These are phyloP conservation scores for Tragelaphus imberbis DNA, from an alignment of 2,113 vertebrate species.

Conservation along the genomic window DNA sequence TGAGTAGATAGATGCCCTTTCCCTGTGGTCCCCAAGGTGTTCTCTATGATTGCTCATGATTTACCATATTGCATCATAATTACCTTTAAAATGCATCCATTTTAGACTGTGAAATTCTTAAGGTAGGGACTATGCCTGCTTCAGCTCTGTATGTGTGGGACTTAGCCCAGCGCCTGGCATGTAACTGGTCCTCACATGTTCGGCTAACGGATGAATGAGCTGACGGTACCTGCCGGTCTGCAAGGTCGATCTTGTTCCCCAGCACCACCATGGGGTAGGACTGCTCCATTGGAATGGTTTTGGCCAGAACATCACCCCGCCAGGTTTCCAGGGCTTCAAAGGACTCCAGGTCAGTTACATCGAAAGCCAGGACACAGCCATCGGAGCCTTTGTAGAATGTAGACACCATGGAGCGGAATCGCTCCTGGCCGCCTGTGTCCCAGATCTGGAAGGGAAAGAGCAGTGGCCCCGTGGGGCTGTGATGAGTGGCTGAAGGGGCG, in stretches of 20 bases:
- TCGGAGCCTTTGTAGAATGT: constrained; percentile 87
- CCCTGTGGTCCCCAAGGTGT: neutral
- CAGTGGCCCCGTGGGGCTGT: neutral
- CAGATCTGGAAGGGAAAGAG: constrained; percentile 79
- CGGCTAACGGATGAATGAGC: neutral
- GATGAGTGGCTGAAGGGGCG: neutral
- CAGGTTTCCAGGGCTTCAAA: constrained; percentile 82
- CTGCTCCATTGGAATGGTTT: constrained; percentile 73
- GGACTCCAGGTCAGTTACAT: constrained; percentile 83
- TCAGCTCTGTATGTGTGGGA: neutral
- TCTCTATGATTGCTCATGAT: neutral
- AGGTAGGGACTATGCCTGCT: neutral
- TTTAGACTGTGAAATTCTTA: neutral
- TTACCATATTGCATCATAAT: neutral
- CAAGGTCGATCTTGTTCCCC: constrained; percentile 86
- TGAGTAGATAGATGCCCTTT: neutral
- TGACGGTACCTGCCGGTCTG: constrained; percentile 78
- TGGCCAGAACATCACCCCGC: constrained; percentile 83
- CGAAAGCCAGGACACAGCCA: constrained; percentile 83
- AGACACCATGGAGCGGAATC: constrained; percentile 85
- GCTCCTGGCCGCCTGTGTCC: constrained; percentile 87
- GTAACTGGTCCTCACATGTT: neutral
- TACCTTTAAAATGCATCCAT: neutral
- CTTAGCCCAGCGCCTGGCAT: neutral
- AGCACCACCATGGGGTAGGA: constrained; percentile 84